Percentiles rank a stretch among this genome's conserved stretches.
These are phyloP conservation scores for Tridacna gigas DNA, from an alignment of 2,888 invertebrate species.

Conservation along the genomic window DNA sequence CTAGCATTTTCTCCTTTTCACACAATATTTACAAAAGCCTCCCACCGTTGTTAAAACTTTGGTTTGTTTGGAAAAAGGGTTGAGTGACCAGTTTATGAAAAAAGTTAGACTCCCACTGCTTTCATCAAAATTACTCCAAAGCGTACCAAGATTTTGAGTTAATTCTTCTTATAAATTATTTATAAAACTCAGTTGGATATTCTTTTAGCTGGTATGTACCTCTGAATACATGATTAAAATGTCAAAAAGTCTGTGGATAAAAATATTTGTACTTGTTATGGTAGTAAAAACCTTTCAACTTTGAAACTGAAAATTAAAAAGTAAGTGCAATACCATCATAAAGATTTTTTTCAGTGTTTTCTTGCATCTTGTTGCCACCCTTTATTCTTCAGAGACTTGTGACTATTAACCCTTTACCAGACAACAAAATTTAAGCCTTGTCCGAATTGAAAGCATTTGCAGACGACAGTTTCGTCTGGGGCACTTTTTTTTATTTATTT, in stretches of 20 bases:
- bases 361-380: too few relatives aligned
- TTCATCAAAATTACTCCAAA: background rate
- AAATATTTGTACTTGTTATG: too few relatives aligned
- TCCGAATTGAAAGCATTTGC: too few relatives aligned
- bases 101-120: background rate
- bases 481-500: too few relatives aligned
- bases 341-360: too few relatives aligned
- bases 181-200: constrained; percentile 10
- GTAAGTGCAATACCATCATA: too few relatives aligned
- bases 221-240: background rate
- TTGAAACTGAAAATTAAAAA: too few relatives aligned
- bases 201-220: background rate
- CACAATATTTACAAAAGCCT: background rate
- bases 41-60: background rate
- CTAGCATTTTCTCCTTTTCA: background rate
- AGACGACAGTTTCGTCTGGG: too few relatives aligned
- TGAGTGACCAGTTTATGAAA: background rate
- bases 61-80: background rate
- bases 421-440: too few relatives aligned
- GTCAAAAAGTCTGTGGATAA: background rate
- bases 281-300: too few relatives aligned
- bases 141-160: constrained; percentile 7
- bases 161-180: background rate
- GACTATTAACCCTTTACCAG: too few relatives aligned
- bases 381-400: too few relatives aligned